Evolutionary conservation across 2,888 invertebrate species (phyloP).

Genomic region (Polia nebulosa): DNA sequence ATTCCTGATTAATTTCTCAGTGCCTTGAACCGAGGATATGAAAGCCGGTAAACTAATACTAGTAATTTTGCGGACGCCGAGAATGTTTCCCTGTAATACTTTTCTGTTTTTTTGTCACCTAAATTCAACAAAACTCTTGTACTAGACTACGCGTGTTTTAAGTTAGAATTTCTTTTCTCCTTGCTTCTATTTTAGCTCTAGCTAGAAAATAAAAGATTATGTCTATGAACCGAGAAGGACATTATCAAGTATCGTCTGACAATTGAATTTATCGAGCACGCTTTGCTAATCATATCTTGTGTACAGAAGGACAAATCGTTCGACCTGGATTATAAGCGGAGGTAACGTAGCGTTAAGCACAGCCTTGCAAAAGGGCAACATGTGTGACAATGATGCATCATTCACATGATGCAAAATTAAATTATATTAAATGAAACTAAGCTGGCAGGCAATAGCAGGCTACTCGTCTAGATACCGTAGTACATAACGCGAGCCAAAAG

Average conservation of each 20-base stretch:
- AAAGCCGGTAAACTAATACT: too few species aligned
- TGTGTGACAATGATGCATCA: neutral
- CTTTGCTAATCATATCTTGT: slow-evolving; percentile 28
- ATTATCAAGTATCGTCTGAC: neutral
- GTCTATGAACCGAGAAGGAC: neutral
- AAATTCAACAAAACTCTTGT: neutral
- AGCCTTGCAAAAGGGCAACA: neutral
- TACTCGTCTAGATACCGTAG: too few species aligned
- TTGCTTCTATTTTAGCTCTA: neutral
- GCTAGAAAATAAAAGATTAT: neutral
- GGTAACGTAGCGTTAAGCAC: neutral
- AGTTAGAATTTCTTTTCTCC: neutral
- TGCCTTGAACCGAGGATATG: too few species aligned
- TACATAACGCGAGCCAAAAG: too few species aligned
- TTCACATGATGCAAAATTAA: neutral
- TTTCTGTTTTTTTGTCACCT: neutral
- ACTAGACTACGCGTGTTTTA: slow-evolving; percentile 1
- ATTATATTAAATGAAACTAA: neutral
- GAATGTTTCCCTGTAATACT: neutral
- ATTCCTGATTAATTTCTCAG: too few species aligned
- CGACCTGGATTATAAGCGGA: neutral
- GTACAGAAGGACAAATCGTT: slow-evolving; percentile 4
- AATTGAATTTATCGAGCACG: neutral
- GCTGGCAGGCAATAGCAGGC: too few species aligned
- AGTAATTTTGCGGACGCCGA: too few species aligned